Percentiles rank a stretch among this genome's conserved stretches.
Evolutionary conservation across 2,113 vertebrate species (phyloP).

Genomic region (Pyxicephalus adspersus): DNA sequence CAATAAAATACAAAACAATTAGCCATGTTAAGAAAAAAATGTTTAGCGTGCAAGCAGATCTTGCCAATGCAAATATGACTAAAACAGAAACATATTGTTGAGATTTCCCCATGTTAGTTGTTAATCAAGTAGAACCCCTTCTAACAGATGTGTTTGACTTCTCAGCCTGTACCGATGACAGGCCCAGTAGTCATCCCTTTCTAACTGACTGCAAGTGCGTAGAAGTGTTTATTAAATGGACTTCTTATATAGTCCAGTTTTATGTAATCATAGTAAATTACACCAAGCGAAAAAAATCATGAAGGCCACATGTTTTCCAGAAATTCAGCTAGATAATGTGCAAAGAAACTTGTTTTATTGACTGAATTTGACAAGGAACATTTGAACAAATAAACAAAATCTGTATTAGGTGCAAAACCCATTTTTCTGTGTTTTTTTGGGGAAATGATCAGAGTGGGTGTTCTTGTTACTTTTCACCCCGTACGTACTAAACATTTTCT

Average conservation of each 20-base stretch:
- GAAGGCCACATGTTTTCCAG: constrained; percentile 7
- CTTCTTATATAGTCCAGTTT: background rate
- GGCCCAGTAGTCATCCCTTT: constrained; percentile 69
- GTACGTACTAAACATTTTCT: background rate
- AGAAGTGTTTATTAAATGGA: constrained; percentile 31
- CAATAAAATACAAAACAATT: constrained; percentile 70
- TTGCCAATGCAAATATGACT: constrained; percentile 74
- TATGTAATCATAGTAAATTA: constrained; percentile 18
- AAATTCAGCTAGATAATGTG: background rate
- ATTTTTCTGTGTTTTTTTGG: background rate
- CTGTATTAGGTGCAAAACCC: background rate
- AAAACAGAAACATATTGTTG: constrained; percentile 71
- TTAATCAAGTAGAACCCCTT: constrained; percentile 72
- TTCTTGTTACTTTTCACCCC: background rate
- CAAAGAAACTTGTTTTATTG: constrained; percentile 6
- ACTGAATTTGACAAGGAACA: background rate
- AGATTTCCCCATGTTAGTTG: constrained; percentile 71
- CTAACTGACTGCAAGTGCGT: constrained; percentile 60
- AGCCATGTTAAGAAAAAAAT: constrained; percentile 63
- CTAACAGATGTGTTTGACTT: constrained; percentile 72
- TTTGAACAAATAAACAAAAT: constrained; percentile 28
- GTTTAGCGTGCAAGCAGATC: constrained; percentile 60
- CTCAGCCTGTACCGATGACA: constrained; percentile 65
- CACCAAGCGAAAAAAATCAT: background rate
- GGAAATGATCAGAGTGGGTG: background rate